Evolutionary conservation across 1,140 invertebrate species (phyloP).

Genomic region (Hirudo medicinalis): DNA sequence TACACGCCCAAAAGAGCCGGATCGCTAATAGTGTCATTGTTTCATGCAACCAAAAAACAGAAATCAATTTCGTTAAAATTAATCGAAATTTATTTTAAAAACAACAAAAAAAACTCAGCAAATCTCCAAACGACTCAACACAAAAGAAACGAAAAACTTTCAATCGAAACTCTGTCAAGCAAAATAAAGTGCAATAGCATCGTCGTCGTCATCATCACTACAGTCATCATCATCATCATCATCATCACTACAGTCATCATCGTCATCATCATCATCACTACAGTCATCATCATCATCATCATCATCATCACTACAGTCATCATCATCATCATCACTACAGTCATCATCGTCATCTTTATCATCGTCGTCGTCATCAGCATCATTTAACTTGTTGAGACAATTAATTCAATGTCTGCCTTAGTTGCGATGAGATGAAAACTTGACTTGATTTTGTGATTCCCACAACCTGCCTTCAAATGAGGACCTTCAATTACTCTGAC

Average conservation of each 20-base stretch:
- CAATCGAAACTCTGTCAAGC: background rate
- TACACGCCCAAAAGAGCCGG: no score
- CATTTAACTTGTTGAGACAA: background rate
- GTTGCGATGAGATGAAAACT: no score
- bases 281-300: constrained; percentile 4
- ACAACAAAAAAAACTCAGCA: background rate
- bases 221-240: background rate
- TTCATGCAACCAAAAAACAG: no score
- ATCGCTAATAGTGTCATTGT: no score
- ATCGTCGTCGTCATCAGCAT: background rate
- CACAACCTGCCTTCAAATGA: no score
- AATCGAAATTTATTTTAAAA: no score
- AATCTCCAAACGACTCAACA: background rate
- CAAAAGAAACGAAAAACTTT: no score
- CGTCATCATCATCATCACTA: background rate
- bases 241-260: no score
- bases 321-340: background rate
- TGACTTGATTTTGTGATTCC: no score
- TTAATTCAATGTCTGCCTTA: no score
- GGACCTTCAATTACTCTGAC: no score
- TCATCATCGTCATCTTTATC: background rate
- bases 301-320: background rate
- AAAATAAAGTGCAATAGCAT: background rate
- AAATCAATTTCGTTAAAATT: no score
- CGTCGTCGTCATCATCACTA: background rate